Base-by-base conservation (phyloP, 2,113 vertebrate genomes). In the Heterocephalus glaber region DNA sequence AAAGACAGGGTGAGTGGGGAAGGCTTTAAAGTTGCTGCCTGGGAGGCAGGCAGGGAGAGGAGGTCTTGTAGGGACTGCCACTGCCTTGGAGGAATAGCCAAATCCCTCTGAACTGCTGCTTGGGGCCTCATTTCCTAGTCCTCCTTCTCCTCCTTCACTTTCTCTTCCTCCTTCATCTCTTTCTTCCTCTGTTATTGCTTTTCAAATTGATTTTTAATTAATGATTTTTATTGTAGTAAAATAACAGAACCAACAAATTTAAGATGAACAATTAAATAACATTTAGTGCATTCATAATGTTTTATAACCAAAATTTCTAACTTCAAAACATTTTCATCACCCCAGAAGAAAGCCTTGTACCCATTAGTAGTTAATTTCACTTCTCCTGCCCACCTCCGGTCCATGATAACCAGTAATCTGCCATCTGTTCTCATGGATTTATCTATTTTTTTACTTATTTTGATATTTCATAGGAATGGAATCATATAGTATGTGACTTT, bases 11-110 rank as follows among this genome's bases (percentile, higher is more conserved):
- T 76, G 22, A 6, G 41, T 4, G 58, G 12, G 17, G 26, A 35
- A 33, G 35, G 49, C 33, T 77, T 96, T 97, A 76, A 96, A 98
- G 93, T 95, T n/a, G 94, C 93, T 97, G 91, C 90, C 88, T n/a
- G 58, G 95, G 92, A 97, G 94, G 94, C 86, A 94, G 84, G 3
- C 79, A 52, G 47, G 80, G 38, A 47, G 41, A 54, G 54, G 66
- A 58, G 54, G 56, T n/a, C 28, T 3, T 10, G 24, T 28, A 52
- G 47, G 70, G 47, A 38, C 38, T 3, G 24, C 84, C 90, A 90
- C 58, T 52, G 94, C 28, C 95, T 80, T 0, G 0, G 35, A 77
- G 88, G 0, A 0, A 0, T 47, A 12, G 20, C 22, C 16, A 9
- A 35, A 38, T 10, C 20, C 7, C 0, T 20, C 41, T 1, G 60